Percentiles rank a stretch among this genome's conserved stretches.
phyloP scores from a whole-genome alignment of 2,113 vertebrate species.

The Calonectris borealis region DNA sequence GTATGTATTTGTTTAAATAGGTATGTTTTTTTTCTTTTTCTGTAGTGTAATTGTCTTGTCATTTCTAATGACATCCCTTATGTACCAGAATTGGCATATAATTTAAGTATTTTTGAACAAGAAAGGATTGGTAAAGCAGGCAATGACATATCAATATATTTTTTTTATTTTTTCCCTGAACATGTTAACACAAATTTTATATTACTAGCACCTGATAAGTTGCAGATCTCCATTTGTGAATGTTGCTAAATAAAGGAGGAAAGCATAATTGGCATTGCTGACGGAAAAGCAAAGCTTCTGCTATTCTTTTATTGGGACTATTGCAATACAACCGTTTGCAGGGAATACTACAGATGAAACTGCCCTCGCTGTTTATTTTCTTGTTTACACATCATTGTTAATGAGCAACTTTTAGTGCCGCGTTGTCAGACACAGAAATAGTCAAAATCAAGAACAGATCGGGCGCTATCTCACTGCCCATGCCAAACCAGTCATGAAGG shows the following conservation, averaged over 20 bases:
- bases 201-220: background rate
- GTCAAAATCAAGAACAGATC: constrained; percentile 27
- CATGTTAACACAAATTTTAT: background rate
- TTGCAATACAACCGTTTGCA: background rate
- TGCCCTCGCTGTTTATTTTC: background rate
- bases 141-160: background rate
- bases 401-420: constrained; percentile 41
- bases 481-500: constrained; percentile 30
- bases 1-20: background rate
- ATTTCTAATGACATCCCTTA: background rate
- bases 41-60: background rate
- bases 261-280: background rate
- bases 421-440: constrained; percentile 16
- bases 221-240: background rate
- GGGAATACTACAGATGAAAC: background rate
- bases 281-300: background rate
- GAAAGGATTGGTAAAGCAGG: background rate
- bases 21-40: background rate
- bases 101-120: background rate
- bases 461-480: background rate
- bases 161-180: background rate
- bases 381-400: constrained; percentile 4
- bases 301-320: background rate
- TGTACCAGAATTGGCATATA: background rate
- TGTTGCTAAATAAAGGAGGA: background rate